These are phyloP conservation scores for Drosophila ustulata DNA, from an alignment of 2,888 invertebrate species.

Conservation along the genomic window DNA sequence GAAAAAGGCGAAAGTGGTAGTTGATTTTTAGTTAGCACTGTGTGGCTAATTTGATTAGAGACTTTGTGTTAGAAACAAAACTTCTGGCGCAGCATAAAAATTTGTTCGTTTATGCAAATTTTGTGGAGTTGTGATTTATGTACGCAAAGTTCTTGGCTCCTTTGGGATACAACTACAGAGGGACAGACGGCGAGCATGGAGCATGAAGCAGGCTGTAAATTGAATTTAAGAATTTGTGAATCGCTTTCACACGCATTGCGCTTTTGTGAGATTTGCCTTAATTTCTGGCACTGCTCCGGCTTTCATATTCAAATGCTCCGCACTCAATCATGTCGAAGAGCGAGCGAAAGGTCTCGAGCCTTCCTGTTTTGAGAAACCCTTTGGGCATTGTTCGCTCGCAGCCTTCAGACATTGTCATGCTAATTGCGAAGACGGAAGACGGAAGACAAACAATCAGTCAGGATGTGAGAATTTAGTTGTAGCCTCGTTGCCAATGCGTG, in stretches of 20 bases:
- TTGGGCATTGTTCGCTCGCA: conserved; percentile 38
- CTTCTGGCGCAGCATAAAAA: conserved; percentile 39
- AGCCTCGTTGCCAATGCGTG: conserved; percentile 33
- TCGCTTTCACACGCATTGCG: conserved; percentile 69
- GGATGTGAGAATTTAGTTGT: conserved; percentile 47
- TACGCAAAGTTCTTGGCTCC: conserved; percentile 50
- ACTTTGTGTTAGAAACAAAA: conserved; percentile 44
- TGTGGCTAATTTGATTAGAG: conserved; percentile 84
- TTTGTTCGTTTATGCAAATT: conserved; percentile 68
- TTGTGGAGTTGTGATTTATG: conserved; percentile 59
- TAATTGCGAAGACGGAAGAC: conserved; percentile 59
- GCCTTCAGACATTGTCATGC: conserved; percentile 70
- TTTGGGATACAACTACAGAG: conserved; percentile 38
- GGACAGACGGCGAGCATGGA: background rate
- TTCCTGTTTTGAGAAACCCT: conserved; percentile 38
- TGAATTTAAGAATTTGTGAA: conserved; percentile 50
- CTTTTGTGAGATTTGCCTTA: conserved; percentile 51
- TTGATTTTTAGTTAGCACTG: conserved; percentile 75
- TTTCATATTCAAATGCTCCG: conserved; percentile 55
- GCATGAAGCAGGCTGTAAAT: conserved; percentile 37
- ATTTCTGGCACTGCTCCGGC: conserved; percentile 28
- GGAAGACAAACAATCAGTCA: conserved; percentile 51
- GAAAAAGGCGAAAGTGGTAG: conserved; percentile 53
- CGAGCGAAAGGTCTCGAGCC: conserved; percentile 32
- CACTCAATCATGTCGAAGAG: conserved; percentile 68